phyloP scores from a whole-genome alignment of 2,113 vertebrate genomes.

The Oceanites oceanicus region DNA sequence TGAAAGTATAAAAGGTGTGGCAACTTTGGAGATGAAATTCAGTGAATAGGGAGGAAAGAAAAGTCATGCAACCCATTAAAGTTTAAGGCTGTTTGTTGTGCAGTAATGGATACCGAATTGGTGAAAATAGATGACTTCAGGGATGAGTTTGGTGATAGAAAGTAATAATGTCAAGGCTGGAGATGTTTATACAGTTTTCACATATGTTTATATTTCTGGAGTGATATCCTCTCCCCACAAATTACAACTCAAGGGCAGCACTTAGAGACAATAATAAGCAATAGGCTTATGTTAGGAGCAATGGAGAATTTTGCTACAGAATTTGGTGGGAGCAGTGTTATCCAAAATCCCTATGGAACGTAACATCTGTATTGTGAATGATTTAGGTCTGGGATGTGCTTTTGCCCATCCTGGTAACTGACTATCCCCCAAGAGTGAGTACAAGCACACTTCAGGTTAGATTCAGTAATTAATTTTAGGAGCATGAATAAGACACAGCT shows the following conservation, averaged over 20 bases:
- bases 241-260: neutral
- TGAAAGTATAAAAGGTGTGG: conserved; percentile 8
- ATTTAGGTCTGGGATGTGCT: neutral
- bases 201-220: conserved; percentile 6
- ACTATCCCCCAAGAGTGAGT: neutral
- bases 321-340: neutral
- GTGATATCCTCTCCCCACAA: neutral
- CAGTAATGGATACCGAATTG: neutral
- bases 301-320: neutral
- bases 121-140: conserved; percentile 9
- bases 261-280: neutral
- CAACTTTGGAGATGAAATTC: conserved; percentile 14
- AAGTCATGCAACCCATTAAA: conserved; percentile 29
- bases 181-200: neutral
- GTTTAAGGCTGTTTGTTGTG: conserved; percentile 29
- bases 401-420: neutral
- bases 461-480: neutral
- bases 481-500: neutral
- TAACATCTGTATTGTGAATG: neutral
- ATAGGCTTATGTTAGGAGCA: neutral
- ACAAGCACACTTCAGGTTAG: neutral
- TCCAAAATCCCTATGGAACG: neutral
- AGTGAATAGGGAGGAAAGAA: conserved; percentile 20
- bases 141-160: conserved; percentile 6
- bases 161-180: neutral